Conservation (phyloP, 2,113 vertebrate genomes). For the Todiramphus chloris region DNA sequence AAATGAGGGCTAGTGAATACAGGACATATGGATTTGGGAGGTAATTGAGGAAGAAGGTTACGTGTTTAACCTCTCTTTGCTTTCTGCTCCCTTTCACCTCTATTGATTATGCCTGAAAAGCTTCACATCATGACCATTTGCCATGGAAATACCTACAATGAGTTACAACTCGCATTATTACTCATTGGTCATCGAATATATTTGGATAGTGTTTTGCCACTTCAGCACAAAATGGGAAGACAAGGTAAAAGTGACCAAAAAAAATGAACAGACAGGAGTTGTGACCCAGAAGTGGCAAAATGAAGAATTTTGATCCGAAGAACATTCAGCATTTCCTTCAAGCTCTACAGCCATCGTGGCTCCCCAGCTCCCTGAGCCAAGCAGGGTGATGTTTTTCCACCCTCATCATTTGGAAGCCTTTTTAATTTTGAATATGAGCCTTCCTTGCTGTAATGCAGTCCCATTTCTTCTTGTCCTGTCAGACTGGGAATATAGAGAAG, state of each 20-base stretch:
- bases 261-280: background rate
- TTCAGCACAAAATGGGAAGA: background rate
- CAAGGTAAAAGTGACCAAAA: background rate
- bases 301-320: fast-evolving
- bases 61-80: background rate
- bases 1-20: background rate
- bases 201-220: background rate
- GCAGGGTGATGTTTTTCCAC: fast-evolving
- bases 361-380: fast-evolving
- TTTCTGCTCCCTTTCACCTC: background rate
- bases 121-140: background rate
- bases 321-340: background rate
- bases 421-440: background rate
- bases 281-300: background rate
- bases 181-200: background rate
- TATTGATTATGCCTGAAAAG: background rate
- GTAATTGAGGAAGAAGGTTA: background rate
- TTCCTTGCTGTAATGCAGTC: background rate
- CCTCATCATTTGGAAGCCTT: background rate
- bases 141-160: background rate
- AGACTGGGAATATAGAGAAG: background rate
- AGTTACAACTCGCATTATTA: background rate
- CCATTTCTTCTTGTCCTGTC: background rate
- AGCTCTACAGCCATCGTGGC: background rate
- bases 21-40: background rate